phyloP scores from a whole-genome alignment of 2,113 vertebrate species.

The Marmota monax region DNA sequence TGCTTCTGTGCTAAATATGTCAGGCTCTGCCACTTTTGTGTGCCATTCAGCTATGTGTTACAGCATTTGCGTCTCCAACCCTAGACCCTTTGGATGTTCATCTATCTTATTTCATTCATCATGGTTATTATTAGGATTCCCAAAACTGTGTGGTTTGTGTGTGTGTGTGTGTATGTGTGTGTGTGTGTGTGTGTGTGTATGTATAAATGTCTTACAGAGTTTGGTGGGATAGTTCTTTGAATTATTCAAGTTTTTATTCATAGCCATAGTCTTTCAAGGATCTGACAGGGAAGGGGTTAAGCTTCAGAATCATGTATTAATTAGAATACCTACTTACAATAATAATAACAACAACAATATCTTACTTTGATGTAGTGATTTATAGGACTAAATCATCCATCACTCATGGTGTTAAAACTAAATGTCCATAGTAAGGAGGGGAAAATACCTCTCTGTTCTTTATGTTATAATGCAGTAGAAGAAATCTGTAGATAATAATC shows the following conservation, averaged over 20 bases:
- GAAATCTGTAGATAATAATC: background rate
- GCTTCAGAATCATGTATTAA: background rate
- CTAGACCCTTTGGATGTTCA: background rate
- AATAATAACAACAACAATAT: background rate
- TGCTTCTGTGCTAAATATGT: background rate
- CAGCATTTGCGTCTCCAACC: background rate
- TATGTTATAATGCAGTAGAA: background rate
- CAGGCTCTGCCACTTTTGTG: background rate
- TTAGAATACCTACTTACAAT: background rate
- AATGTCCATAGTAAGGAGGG: background rate
- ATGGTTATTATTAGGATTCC: background rate
- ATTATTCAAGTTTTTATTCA: slow-evolving; percentile 28
- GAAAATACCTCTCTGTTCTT: background rate
- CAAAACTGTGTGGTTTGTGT: background rate
- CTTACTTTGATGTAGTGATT: slow-evolving; percentile 25
- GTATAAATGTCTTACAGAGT: background rate
- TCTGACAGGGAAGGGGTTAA: background rate
- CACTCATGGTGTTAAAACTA: background rate
- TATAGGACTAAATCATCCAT: background rate
- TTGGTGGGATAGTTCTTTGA: slow-evolving; percentile 5
- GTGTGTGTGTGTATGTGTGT: no score
- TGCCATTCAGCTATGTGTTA: background rate
- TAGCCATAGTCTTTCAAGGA: background rate
- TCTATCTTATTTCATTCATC: slow-evolving; percentile 18
- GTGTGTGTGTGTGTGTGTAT: background rate